Evolutionary conservation across 2,888 invertebrate genomes (phyloP), one percentile per base, ranked within the genome.

Genomic region (Trissoscelio sp.): DNA sequence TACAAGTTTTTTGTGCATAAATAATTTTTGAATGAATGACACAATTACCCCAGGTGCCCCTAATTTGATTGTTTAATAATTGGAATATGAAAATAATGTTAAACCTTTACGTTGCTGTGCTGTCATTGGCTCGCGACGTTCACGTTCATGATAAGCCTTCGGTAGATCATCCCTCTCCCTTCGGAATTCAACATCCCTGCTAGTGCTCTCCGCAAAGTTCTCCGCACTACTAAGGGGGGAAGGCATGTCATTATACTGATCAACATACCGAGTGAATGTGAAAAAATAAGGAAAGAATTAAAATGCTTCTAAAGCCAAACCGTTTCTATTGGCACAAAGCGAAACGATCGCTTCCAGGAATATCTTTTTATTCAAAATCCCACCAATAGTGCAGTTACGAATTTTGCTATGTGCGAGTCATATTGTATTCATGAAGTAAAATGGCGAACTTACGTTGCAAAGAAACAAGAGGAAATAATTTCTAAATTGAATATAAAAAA

Each of bases 201-300:
- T 88, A 16, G 89, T 86, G 74, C 87, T 86, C 69, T 91, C 91
- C 39, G 89, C 88, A 57, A 90, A 87, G 83, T 91, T 91, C 78
- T 91, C 91, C 83, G 90, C 88, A 85, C 89, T 91, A 88, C 91
- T 91, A 91, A 89, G 89, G 88, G 90, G 89, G 88, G 88, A 90
- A 90, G 89, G 87, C 87, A 90, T 89, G 87, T 91, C 88, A 91
- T 91, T 91, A 91, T 88, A 90, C 88, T 88, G 89, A 87, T 87
- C 88, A 87, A 89, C 88, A 89, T 89, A 91, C 90, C 89, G 90
- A 90, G 83, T 85, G 79, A 87, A 90, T 86, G 81, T 87, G 75
- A 84, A 83, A 83, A 86, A 83, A 86, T 85, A 86, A 85, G 83
- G 82, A 86, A 86, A 84, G 82, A 84, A 85, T 84, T 83, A 83